Evolutionary conservation across 2,113 vertebrate species (phyloP), one percentile per base, ranked within the genome.

Genomic region (Mormyrus iriodes): DNA sequence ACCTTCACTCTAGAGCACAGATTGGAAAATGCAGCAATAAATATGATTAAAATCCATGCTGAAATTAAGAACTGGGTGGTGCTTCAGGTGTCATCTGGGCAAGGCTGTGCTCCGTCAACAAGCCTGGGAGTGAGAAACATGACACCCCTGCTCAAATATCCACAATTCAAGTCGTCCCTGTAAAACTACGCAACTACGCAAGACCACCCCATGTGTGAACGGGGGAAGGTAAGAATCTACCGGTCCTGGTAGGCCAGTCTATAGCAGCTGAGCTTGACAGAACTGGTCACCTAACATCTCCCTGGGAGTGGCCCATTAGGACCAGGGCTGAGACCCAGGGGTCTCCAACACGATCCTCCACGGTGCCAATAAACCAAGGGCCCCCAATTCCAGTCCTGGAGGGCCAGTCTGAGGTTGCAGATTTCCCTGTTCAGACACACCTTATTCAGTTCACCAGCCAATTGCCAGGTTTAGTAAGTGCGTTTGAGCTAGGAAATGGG

Each of bases 21-120:
- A 53, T 10, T 85, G 51, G 51, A 89, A 24, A 73, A 69, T 82
- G 48, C 84, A 90, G 79, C 19, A 61, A 85, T 46, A 35, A 76
- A 88, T 53, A 21, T 69, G n/a, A 27, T 69, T 69, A 69, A 31
- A 69, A 13, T 69, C 61, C 61, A 31, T 13, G 61, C 61, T 69
- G 61, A 48, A 48, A 89, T 85, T 42, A 44, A 84, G 42, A 39
- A 88, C 39, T 31, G 51, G 89, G 49, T 61, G 86, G 69, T 51
- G 46, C 31, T 48, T 69, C 21, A 6, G 87, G 55, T 73, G 31
- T 82, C 7, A 3, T 19, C n/a, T 61, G 27, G 86, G 69, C 19
- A 84, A 85, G 31, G 86, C 52, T 52, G 79, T 6, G 42, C 46
- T 86, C 65, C 8, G 13, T 12, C n/a, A 58, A 24, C 31, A 46